Percentiles rank a stretch among this genome's conserved stretches.
Evolutionary conservation across 2,797 vertebrate species (phyloP).

Genomic region (Sternarchorhynchus goeldii): DNA sequence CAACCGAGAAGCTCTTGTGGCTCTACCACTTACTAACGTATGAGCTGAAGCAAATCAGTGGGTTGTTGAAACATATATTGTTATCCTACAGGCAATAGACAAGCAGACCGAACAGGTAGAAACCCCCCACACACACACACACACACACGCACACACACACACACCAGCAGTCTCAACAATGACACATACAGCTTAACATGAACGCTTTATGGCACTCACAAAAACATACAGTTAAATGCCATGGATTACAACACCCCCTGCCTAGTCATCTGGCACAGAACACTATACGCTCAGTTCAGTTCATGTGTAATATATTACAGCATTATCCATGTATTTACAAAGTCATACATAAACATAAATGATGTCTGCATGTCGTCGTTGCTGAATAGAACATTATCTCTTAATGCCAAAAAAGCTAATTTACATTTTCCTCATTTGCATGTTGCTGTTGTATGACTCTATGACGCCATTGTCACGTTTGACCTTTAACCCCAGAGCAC

Average conservation of each 20-base stretch:
- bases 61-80: conserved; percentile 12
- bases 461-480: not conserved
- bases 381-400: no score
- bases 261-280: no score
- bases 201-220: no score
- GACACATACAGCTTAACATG: no score
- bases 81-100: conserved; percentile 13
- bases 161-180: not conserved
- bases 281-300: no score
- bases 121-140: not conserved
- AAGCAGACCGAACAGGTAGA: not conserved
- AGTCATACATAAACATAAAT: not conserved
- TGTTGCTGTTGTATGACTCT: no score
- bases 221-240: no score
- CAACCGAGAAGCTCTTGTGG: not conserved
- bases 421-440: no score
- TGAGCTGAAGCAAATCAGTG: conserved; percentile 30
- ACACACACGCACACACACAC: conserved; percentile 4
- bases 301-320: conserved; percentile 9
- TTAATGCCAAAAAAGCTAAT: no score
- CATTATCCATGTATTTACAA: not conserved
- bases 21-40: conserved; percentile 29
- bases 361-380: no score
- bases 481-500: conserved; percentile 40
- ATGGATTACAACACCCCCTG: no score